Evolutionary conservation across 2,113 vertebrate genomes (phyloP).

Genomic region (Odontesthes bonariensis): DNA sequence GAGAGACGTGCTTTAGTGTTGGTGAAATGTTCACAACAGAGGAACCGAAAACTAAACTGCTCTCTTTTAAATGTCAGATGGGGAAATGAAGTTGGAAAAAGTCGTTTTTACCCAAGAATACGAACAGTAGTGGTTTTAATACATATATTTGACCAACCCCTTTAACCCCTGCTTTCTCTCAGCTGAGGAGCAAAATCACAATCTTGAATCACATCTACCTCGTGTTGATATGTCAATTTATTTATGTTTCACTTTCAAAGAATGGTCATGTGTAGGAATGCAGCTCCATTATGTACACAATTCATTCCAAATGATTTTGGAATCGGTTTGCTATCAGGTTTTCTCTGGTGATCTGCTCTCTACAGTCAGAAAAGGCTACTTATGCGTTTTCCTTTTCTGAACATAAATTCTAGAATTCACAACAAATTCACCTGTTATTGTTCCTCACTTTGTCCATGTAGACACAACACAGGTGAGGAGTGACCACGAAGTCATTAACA

Average conservation of each 20-base stretch:
- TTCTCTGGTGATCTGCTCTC: neutral
- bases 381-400: neutral
- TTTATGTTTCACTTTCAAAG: neutral
- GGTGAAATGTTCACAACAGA: neutral
- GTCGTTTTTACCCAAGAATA: neutral
- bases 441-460: too few relatives aligned
- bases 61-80: constrained; percentile 13
- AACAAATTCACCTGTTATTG: too few relatives aligned
- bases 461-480: too few relatives aligned
- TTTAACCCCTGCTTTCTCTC: neutral
- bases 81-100: constrained; percentile 6
- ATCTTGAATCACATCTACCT: neutral
- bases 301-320: neutral
- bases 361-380: neutral
- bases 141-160: neutral
- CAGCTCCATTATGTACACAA: neutral
- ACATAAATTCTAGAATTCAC: too few relatives aligned
- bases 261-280: neutral
- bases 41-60: constrained; percentile 10
- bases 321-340: neutral
- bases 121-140: constrained; percentile 1
- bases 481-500: too few relatives aligned
- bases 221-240: neutral
- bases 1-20: neutral
- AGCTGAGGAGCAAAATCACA: neutral